Conservation (phyloP, 1,140 invertebrate genomes). For the Solenopsis fugax region DNA sequence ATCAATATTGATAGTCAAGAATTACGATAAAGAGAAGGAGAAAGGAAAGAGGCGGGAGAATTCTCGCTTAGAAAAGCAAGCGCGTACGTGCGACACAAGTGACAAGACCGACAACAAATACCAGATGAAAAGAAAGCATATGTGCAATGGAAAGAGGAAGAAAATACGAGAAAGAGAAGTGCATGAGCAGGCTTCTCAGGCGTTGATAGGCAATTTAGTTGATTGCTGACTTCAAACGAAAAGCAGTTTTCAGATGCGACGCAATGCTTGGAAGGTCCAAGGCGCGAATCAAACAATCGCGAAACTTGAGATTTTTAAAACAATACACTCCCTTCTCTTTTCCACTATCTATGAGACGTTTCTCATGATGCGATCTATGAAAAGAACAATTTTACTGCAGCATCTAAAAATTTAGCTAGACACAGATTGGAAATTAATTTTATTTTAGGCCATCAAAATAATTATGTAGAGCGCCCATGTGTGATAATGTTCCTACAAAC, state of each 20-base stretch:
- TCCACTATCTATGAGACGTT: neutral
- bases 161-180: slow-evolving; percentile 68
- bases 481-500: too few relatives aligned
- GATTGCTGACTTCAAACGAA: slow-evolving; percentile 86
- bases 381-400: too few relatives aligned
- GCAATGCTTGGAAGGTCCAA: slow-evolving; percentile 40
- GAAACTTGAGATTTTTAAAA: slow-evolving; percentile 62
- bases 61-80: slow-evolving; percentile 21
- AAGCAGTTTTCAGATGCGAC: slow-evolving; percentile 57
- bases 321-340: slow-evolving; percentile 42
- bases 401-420: too few relatives aligned
- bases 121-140: slow-evolving; percentile 34
- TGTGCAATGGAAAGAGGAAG: slow-evolving; percentile 60
- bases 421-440: too few relatives aligned
- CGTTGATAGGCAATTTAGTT: slow-evolving; percentile 86
- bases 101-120: slow-evolving; percentile 33
- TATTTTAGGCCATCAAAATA: too few relatives aligned
- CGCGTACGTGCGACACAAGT: too few relatives aligned
- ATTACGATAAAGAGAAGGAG: neutral
- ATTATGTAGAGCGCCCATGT: too few relatives aligned
- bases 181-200: slow-evolving; percentile 73
- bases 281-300: slow-evolving; percentile 47
- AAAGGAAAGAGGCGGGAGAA: neutral
- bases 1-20: neutral
- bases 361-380: neutral